phyloP scores from a whole-genome alignment of 2,888 invertebrate genomes.

The Marasmarcha lunaedactyla region DNA sequence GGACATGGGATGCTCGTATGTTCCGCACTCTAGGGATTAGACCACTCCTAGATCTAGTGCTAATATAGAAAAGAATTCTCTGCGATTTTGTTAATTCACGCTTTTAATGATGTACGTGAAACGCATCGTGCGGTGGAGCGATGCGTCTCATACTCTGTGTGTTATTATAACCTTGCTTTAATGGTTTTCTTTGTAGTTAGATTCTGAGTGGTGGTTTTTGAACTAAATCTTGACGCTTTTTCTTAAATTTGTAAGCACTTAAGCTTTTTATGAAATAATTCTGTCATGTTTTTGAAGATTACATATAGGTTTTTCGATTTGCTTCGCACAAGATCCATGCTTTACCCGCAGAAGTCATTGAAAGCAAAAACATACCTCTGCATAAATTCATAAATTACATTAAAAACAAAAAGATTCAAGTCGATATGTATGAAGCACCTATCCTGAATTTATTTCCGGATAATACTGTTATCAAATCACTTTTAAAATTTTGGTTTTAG shows the following conservation, averaged over 20 bases:
- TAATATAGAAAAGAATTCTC: neutral
- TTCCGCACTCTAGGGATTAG: neutral
- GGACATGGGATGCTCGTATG: neutral
- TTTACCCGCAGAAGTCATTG: neutral
- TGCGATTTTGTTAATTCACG: slow-evolving; percentile 21
- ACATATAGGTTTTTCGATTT: slow-evolving; percentile 16
- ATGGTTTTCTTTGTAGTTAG: slow-evolving; percentile 56
- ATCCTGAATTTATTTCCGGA: neutral
- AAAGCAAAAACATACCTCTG: neutral
- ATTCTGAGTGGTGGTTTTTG: slow-evolving; percentile 55
- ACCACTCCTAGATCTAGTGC: neutral
- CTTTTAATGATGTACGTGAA: slow-evolving; percentile 39
- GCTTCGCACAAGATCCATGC: slow-evolving; percentile 24
- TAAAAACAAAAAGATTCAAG: too few species aligned
- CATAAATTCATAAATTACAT: neutral
- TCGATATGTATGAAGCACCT: too few species aligned
- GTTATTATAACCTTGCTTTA: slow-evolving; percentile 57
- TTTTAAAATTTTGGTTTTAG: slow-evolving; percentile 24
- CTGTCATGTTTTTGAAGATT: slow-evolving; percentile 20
- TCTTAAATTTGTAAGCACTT: slow-evolving; percentile 35
- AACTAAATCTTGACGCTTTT: slow-evolving; percentile 55
- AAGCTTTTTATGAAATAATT: slow-evolving; percentile 28
- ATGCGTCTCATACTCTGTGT: slow-evolving; percentile 35
- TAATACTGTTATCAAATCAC: too few species aligned
- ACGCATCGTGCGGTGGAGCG: slow-evolving; percentile 30